Evolutionary conservation across 1,140 invertebrate species (phyloP).

Genomic region (Phocides pigmalion): DNA sequence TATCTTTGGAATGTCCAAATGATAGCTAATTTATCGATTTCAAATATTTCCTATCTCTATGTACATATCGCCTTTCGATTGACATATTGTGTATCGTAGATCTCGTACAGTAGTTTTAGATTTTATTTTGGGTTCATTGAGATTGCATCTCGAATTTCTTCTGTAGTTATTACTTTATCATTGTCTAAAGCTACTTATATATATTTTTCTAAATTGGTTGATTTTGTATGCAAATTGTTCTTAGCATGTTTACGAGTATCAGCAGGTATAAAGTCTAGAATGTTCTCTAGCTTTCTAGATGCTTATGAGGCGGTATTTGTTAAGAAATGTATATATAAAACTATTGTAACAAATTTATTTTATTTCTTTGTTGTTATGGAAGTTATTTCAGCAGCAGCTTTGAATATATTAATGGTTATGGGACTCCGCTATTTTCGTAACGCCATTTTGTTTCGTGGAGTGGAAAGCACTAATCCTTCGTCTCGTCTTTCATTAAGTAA

Average conservation of each 20-base stretch:
- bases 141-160: constrained; percentile 33
- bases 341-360: not conserved
- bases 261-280: not conserved
- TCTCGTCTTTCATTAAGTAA: constrained; percentile 11
- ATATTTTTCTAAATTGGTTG: constrained; percentile 7
- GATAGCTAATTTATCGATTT: constrained; percentile 18
- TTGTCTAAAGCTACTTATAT: constrained; percentile 1
- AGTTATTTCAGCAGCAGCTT: constrained; percentile 18
- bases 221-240: constrained; percentile 13
- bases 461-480: constrained; percentile 23
- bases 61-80: constrained; percentile 5
- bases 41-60: constrained; percentile 4
- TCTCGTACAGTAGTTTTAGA: constrained; percentile 19
- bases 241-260: constrained; percentile 15
- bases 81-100: constrained; percentile 20
- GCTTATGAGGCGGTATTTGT: not conserved
- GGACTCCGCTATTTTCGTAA: constrained; percentile 18
- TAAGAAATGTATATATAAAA: constrained; percentile 3
- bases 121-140: constrained; percentile 9
- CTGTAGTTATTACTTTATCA: not conserved
- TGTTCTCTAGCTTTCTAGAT: not conserved
- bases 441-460: constrained; percentile 10
- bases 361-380: not conserved
- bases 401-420: constrained; percentile 26
- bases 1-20: constrained; percentile 10